Evolutionary conservation across 2,888 invertebrate species (phyloP).

Genomic region (Ptychoptera albimana): DNA sequence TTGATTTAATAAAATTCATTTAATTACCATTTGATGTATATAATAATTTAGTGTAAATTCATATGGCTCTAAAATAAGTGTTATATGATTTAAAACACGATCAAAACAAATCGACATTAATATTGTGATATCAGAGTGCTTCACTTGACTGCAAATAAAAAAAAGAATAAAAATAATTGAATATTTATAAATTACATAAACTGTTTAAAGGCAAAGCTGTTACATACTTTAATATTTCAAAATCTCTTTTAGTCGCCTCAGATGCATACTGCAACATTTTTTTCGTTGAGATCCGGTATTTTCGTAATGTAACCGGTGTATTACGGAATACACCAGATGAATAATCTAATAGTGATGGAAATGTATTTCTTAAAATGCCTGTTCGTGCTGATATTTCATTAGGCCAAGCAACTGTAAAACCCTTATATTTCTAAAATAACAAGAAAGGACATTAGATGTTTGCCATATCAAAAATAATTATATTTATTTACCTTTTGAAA

Average conservation of each 20-base stretch:
- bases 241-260: slow-evolving; percentile 10
- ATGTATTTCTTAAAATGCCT: slow-evolving; percentile 6
- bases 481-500: no score
- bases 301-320: slow-evolving; percentile 8
- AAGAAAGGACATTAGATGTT: not conserved
- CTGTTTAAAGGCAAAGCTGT: not conserved
- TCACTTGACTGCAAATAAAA: slow-evolving; percentile 30
- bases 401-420: slow-evolving; percentile 5
- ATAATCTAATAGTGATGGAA: slow-evolving; percentile 9
- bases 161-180: slow-evolving; percentile 1
- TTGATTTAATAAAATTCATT: not conserved
- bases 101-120: slow-evolving; percentile 36
- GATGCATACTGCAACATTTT: slow-evolving; percentile 4
- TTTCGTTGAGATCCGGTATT: not conserved
- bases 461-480: not conserved
- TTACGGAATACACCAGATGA: slow-evolving; percentile 11
- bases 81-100: slow-evolving; percentile 24
- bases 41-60: slow-evolving; percentile 31
- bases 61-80: slow-evolving; percentile 35
- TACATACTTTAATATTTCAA: slow-evolving; percentile 10
- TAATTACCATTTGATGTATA: slow-evolving; percentile 32
- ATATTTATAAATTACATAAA: not conserved
- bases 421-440: not conserved
- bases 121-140: slow-evolving; percentile 36
- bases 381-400: slow-evolving; percentile 6